Conservation (phyloP, 2,113 vertebrate genomes). For the Cichladusa arquata region DNA sequence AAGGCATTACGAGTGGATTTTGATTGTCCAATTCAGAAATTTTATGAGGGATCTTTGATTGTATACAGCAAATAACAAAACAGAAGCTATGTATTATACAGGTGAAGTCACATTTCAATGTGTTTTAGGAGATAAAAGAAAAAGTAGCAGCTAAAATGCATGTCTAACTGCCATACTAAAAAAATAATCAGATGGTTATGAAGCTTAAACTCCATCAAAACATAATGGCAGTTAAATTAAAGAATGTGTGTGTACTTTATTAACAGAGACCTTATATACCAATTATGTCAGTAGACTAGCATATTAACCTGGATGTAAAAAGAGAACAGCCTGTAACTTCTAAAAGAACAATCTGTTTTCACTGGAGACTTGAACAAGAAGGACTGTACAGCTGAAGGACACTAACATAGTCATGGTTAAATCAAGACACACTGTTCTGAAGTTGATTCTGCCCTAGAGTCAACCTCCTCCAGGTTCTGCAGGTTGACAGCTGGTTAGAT, state of each 20-base stretch:
- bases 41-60: not conserved
- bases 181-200: not conserved
- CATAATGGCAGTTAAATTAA: not conserved
- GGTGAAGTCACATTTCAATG: not conserved
- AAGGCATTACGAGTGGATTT: not conserved
- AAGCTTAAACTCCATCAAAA: not conserved
- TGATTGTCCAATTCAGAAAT: not conserved
- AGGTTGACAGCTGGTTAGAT: not conserved
- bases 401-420: not conserved
- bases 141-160: not conserved
- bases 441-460: not conserved
- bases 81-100: not conserved
- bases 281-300: not conserved
- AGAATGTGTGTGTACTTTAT: not conserved
- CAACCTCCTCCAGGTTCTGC: not conserved
- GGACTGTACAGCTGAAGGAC: not conserved
- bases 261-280: not conserved
- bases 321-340: not conserved
- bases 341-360: not conserved
- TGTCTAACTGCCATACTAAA: not conserved
- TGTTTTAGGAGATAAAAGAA: not conserved
- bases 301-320: not conserved
- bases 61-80: not conserved
- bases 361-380: not conserved
- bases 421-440: not conserved